A percentile compares a stretch with the other conserved stretches of the same genome.
Conservation (phyloP, 1,140 invertebrate species). For the Drosophila oshimai region DNA sequence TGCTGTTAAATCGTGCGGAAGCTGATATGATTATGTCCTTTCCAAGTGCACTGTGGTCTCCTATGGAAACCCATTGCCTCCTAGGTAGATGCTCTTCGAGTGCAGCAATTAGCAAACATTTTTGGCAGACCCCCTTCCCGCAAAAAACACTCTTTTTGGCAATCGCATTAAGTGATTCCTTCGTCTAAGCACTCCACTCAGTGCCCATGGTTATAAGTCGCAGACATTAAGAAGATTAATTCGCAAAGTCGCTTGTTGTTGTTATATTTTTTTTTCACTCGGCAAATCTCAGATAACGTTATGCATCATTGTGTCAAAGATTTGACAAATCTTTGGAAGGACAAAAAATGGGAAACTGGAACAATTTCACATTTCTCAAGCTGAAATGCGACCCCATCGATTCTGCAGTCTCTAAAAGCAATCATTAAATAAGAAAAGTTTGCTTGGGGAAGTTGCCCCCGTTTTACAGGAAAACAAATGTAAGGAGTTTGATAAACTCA, state of each 20-base stretch:
- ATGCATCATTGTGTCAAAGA: conserved; percentile 78
- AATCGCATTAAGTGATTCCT: conserved; percentile 75
- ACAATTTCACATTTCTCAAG: conserved; percentile 66
- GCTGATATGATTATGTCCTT: conserved; percentile 74
- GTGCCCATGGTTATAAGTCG: conserved; percentile 32
- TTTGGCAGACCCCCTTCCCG: background rate
- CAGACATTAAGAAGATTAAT: conserved; percentile 81
- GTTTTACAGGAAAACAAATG: conserved; percentile 75
- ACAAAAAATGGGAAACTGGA: conserved; percentile 44
- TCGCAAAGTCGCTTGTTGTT: conserved; percentile 64
- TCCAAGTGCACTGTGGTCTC: conserved; percentile 10
- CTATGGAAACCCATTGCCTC: background rate
- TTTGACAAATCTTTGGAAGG: conserved; percentile 68
- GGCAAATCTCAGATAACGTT: conserved; percentile 74
- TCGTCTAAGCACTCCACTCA: conserved; percentile 57
- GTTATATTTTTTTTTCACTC: conserved; percentile 7
- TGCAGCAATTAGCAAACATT: conserved; percentile 53
- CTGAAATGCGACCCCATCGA: conserved; percentile 55
- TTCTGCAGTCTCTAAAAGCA: conserved; percentile 44
- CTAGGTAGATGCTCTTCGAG: conserved; percentile 10
- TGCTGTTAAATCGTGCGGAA: conserved; percentile 78
- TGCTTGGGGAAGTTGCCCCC: conserved; percentile 9
- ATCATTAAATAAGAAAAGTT: conserved; percentile 74
- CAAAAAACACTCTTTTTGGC: conserved; percentile 2
- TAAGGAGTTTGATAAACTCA: conserved; percentile 73